Evolutionary conservation across 2,797 vertebrate genomes (phyloP).

Genomic region (Erithacus rubecula): DNA sequence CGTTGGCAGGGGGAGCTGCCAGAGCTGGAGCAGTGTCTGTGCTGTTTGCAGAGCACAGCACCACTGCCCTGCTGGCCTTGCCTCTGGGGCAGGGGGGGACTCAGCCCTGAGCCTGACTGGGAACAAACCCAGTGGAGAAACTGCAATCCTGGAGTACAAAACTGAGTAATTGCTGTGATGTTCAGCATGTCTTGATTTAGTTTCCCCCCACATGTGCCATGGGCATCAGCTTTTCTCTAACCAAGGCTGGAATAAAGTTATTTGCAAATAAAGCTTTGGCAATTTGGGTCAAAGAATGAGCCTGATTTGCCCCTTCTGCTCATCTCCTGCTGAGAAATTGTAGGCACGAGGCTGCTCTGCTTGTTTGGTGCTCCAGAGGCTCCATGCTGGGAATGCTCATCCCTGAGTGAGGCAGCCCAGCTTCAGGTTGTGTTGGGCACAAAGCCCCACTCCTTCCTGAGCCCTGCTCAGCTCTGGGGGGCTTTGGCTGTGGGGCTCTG

Average conservation of each 20-base stretch:
- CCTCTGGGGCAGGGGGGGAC: neutral
- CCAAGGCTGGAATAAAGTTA: neutral
- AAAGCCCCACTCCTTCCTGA: neutral
- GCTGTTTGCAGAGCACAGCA: neutral
- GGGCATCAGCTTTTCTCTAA: neutral
- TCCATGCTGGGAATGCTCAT: neutral
- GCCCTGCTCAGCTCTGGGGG: neutral
- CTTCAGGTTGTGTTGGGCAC: neutral
- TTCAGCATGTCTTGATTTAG: neutral
- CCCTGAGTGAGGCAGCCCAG: neutral
- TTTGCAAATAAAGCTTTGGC: neutral
- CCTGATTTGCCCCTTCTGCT: neutral
- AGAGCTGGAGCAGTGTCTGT: neutral
- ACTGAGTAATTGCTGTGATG: fast-evolving
- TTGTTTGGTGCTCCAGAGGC: neutral
- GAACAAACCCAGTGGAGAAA: neutral
- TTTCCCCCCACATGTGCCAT: fast-evolving
- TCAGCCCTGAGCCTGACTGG: fast-evolving
- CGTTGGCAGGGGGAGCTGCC: neutral
- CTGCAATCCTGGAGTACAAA: neutral
- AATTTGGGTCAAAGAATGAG: neutral
- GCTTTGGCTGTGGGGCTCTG: neutral
- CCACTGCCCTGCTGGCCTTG: neutral
- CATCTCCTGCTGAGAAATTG: neutral
- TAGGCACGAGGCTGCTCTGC: neutral